Base-by-base conservation (phyloP, 1,140 invertebrate genomes). In the Formica selysi region DNA sequence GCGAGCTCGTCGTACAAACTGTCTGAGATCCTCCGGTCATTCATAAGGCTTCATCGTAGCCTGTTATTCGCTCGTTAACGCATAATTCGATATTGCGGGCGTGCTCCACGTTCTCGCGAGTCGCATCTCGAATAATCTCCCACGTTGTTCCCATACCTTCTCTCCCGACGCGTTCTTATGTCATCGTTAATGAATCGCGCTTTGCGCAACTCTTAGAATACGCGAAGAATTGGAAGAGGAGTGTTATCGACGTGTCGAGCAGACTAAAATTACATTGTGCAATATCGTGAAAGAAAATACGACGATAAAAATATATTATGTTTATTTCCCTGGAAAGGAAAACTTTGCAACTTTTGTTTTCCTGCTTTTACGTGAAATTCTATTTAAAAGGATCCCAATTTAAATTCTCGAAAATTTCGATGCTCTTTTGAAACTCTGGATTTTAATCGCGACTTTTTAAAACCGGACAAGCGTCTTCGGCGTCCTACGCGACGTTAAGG, bases 41-140 rank as follows among this genome's bases (percentile, higher is more conserved):
- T 73, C 68, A n/a, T 13, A 7, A 44, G 29, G 6, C 13, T 67
- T 81, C 32, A 44, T 61, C 65, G 78, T 7, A 10, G 11, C 19
- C 61, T 64, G 22, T 65, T 67, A 85, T 78, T 85, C 32, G 44
- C 81, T 85, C 44, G 44, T 65, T 85, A 78, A 78, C 44, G 61
- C 61, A 64, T 85, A 85, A 85, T 41, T 64, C 44, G 38, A 76
- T 57, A 32, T 65, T 78, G 44, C 36, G 10, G 22, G 32, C 44
- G 26, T 44, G 38, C 26, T n/a, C 2, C 22, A 19, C 10, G 51
- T 16, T 38, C 54, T 22, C n/a, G 29, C 36, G 36, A 44, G 13
- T 22, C 19, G 2, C 10, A 44, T n/a, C 19, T 22, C 22, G 48
- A 16, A 26, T 36, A 38, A 81, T 71, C 57, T n/a, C 38, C 36